A percentile compares a stretch with the other conserved stretches of the same genome.
Conservation (phyloP, 2,888 invertebrate species). For the Lathronympha strigana region DNA sequence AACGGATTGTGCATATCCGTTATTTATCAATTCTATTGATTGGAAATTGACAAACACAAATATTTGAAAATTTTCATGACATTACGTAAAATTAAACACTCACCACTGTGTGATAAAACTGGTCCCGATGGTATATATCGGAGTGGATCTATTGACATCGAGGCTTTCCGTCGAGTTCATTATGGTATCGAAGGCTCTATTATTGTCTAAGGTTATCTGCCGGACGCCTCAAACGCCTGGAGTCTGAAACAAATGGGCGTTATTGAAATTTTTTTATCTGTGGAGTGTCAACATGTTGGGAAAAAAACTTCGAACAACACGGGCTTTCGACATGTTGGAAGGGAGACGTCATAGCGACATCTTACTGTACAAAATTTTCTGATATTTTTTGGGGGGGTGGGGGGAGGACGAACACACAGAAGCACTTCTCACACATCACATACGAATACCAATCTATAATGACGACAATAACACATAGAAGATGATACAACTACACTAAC, state of each 20-base stretch:
- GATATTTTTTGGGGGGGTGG: too few relatives aligned
- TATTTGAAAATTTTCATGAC: not conserved
- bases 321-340: not conserved
- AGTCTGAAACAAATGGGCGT: slow-evolving; percentile 40
- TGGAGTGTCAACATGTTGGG: not conserved
- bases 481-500: too few relatives aligned
- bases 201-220: slow-evolving; percentile 43
- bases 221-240: slow-evolving; percentile 32
- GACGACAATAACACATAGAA: too few relatives aligned
- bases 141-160: slow-evolving; percentile 87
- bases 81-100: slow-evolving; percentile 57
- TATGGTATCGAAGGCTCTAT: slow-evolving; percentile 44
- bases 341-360: too few relatives aligned
- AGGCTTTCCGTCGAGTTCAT: slow-evolving; percentile 78
- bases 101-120: slow-evolving; percentile 92
- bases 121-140: slow-evolving; percentile 90
- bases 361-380: too few relatives aligned
- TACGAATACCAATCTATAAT: too few relatives aligned
- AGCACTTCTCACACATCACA: too few relatives aligned
- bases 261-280: slow-evolving; percentile 20
- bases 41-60: too few relatives aligned
- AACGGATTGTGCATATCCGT: too few relatives aligned
- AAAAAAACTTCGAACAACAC: too few relatives aligned
- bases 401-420: too few relatives aligned
- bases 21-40: too few relatives aligned